Percentiles rank a stretch among this genome's conserved stretches.
These are phyloP conservation scores for Peromyscus leucopus DNA, from an alignment of 2,113 vertebrate genomes.

Conservation along the genomic window DNA sequence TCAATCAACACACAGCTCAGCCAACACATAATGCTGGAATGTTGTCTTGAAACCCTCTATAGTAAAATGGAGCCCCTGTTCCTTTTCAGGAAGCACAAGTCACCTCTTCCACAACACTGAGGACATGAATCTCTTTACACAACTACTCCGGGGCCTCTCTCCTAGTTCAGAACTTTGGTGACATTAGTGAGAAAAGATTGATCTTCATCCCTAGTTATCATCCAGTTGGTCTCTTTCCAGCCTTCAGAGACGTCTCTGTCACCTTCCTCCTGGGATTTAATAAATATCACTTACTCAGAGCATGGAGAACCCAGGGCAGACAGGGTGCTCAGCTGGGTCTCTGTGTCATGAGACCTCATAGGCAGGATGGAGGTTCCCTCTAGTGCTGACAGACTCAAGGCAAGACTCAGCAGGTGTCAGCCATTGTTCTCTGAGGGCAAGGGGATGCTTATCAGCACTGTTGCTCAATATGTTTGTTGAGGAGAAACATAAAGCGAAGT, in stretches of 20 bases:
- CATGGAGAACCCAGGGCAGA: neutral
- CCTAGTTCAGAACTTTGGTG: neutral
- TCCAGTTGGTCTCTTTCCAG: neutral
- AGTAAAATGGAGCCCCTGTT: neutral
- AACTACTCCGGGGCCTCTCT: neutral
- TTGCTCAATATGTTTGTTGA: too few relatives aligned
- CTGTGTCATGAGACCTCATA: neutral
- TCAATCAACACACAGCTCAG: neutral
- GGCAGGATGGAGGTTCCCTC: neutral
- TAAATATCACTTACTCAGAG: neutral
- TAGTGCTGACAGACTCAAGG: neutral
- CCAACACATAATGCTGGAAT: neutral
- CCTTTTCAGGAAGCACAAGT: neutral
- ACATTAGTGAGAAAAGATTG: too few relatives aligned
- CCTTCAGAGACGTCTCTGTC: neutral
- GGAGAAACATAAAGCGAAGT: neutral
- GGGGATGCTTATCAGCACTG: too few relatives aligned
- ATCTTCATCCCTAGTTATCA: neutral
- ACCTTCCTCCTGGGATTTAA: neutral
- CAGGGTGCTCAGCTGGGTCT: neutral
- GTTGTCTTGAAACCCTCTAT: neutral
- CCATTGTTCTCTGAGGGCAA: too few relatives aligned
- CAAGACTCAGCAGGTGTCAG: neutral
- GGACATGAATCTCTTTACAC: neutral
- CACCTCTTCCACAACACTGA: neutral